A percentile compares a stretch with the other conserved stretches of the same genome.
Conservation (phyloP, 1,140 invertebrate species). For the Drosophila miranda region DNA sequence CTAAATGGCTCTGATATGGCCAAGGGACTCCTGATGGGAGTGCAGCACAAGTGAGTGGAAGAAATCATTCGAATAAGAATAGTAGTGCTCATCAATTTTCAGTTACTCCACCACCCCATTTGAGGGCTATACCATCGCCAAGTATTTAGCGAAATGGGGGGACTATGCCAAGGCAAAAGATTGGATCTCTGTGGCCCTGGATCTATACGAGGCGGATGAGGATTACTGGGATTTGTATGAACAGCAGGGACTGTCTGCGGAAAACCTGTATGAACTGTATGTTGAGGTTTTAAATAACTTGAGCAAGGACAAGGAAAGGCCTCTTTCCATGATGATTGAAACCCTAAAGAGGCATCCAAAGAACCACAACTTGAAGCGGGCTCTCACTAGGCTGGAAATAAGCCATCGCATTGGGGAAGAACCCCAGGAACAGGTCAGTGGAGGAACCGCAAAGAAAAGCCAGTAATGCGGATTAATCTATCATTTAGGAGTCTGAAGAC, state of each 20-base stretch:
- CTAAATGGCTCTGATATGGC: not conserved
- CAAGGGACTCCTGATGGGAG: not conserved
- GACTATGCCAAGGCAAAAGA: not conserved
- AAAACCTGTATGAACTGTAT: not conserved
- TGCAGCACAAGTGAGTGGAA: slow-evolving; percentile 4
- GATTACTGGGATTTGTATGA: not conserved
- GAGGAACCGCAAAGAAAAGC: too few relatives aligned
- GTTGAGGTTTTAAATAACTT: not conserved
- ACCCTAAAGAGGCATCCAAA: not conserved
- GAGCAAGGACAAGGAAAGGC: not conserved
- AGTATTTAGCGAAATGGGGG: not conserved
- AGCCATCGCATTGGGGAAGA: not conserved
- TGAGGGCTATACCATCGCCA: not conserved
- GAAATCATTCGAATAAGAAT: not conserved
- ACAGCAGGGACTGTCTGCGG: not conserved
- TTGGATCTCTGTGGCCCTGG: not conserved
- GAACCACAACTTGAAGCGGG: not conserved
- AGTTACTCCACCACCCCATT: not conserved
- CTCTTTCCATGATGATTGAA: not conserved
- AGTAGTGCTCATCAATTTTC: not conserved
- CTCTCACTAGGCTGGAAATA: not conserved
- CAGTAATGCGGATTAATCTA: too few relatives aligned
- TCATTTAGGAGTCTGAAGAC: too few relatives aligned
- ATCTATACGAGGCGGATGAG: not conserved
- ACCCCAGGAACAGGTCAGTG: not conserved